Evolutionary conservation across 2,888 invertebrate genomes (phyloP).

Genomic region (Tridacna crocea): DNA sequence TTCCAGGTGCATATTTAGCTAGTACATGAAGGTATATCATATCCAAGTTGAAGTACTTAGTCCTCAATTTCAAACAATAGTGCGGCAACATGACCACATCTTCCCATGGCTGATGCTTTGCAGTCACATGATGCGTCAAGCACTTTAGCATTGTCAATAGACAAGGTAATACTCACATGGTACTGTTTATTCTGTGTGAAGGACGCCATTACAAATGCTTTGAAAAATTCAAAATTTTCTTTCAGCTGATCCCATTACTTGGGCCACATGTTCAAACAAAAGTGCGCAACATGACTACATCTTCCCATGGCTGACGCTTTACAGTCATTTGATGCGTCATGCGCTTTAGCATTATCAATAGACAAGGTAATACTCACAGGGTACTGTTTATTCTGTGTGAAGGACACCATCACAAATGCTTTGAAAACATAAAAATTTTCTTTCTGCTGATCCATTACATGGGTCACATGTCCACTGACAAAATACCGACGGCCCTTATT

Average conservation of each 20-base stretch:
- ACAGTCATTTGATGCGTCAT: too few species aligned
- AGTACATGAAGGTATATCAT: too few species aligned
- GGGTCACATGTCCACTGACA: not conserved
- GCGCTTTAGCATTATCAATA: constrained; percentile 8
- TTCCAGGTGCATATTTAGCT: not conserved
- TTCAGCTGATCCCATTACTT: constrained; percentile 16
- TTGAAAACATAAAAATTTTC: constrained; percentile 30
- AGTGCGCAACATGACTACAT: constrained; percentile 40
- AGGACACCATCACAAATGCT: constrained; percentile 26
- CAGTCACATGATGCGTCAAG: too few species aligned
- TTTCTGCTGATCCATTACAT: constrained; percentile 14
- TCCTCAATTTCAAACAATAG: constrained; percentile 16
- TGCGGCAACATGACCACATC: constrained; percentile 40
- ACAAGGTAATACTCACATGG: constrained; percentile 12
- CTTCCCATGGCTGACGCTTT: constrained; percentile 39
- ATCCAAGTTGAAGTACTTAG: not conserved
- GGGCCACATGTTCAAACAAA: not conserved
- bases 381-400: constrained; percentile 19
- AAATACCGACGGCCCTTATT: not conserved
- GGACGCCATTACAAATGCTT: constrained; percentile 29
- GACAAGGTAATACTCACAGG: constrained; percentile 8
- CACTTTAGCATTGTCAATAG: constrained; percentile 8
- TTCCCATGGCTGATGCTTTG: constrained; percentile 39
- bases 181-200: constrained; percentile 22
- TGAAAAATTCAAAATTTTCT: constrained; percentile 27